These are phyloP conservation scores for Trichonephila clavipes DNA, from an alignment of 1,140 invertebrate genomes.

Conservation along the genomic window DNA sequence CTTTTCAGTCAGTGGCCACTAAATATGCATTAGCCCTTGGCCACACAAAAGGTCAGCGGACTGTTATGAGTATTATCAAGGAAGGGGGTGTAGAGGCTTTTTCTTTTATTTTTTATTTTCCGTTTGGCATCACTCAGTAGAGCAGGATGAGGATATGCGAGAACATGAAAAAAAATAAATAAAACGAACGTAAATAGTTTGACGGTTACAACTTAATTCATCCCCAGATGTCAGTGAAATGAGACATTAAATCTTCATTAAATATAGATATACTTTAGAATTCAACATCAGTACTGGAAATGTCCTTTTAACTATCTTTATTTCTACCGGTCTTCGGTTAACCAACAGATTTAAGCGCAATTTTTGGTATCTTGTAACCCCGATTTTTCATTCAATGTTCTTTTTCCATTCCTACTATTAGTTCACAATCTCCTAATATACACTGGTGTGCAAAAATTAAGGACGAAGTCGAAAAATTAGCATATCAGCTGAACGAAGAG, in stretches of 20 bases:
- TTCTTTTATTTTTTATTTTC: background rate
- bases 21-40: slow-evolving; percentile 31
- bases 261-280: background rate
- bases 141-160: background rate
- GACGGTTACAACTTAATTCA: background rate
- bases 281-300: background rate
- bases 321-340: too few relatives aligned
- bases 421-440: too few relatives aligned
- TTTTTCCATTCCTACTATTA: too few relatives aligned
- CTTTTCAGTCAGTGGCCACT: background rate
- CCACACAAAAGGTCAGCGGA: slow-evolving; percentile 7
- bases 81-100: background rate
- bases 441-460: too few relatives aligned
- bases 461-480: too few relatives aligned
- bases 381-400: too few relatives aligned
- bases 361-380: too few relatives aligned
- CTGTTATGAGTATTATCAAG: background rate
- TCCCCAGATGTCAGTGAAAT: background rate
- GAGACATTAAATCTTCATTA: background rate
- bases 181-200: background rate
- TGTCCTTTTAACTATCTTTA: too few relatives aligned
- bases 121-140: background rate
- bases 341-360: too few relatives aligned
- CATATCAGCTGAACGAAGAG: too few relatives aligned
- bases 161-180: background rate